Evolutionary conservation across 2,797 vertebrate species (phyloP).

Genomic region (Darevskia nairensis): DNA sequence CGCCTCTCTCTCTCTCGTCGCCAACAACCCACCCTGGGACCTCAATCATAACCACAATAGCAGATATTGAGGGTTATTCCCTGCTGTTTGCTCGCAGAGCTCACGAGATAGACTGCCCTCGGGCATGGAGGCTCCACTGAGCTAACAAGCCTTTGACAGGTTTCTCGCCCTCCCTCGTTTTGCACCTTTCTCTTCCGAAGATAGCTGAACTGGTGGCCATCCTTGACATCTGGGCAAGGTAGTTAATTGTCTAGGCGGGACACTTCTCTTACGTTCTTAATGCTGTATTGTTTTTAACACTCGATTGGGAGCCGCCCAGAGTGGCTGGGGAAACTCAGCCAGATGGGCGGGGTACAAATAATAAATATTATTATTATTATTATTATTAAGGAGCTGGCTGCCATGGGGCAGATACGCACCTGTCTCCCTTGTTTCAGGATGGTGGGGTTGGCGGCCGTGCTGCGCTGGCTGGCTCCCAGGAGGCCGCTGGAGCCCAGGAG

Average conservation of each 20-base stretch:
- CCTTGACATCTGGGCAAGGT: background rate
- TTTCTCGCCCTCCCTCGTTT: background rate
- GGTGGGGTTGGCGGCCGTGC: conserved; percentile 87
- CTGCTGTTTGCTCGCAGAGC: background rate
- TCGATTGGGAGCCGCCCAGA: no score
- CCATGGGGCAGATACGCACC: conserved; percentile 76
- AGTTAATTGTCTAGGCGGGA: no score
- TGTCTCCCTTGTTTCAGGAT: conserved; percentile 95
- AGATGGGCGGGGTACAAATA: no score
- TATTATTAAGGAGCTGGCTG: no score
- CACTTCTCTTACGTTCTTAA: no score
- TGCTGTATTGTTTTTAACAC: no score
- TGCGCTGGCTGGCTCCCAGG: conserved; percentile 88
- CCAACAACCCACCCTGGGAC: no score
- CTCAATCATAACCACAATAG: no score
- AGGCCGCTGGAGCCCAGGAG: conserved; percentile 89
- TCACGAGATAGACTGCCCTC: background rate
- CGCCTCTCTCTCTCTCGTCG: no score
- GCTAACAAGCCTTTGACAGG: background rate
- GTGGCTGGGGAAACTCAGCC: no score
- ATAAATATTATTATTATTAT: no score
- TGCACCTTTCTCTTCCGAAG: background rate
- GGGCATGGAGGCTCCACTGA: background rate
- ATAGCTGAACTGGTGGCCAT: background rate
- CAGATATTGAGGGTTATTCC: background rate